phyloP scores from a whole-genome alignment of 2,113 vertebrate species.

The Ictalurus furcatus region DNA sequence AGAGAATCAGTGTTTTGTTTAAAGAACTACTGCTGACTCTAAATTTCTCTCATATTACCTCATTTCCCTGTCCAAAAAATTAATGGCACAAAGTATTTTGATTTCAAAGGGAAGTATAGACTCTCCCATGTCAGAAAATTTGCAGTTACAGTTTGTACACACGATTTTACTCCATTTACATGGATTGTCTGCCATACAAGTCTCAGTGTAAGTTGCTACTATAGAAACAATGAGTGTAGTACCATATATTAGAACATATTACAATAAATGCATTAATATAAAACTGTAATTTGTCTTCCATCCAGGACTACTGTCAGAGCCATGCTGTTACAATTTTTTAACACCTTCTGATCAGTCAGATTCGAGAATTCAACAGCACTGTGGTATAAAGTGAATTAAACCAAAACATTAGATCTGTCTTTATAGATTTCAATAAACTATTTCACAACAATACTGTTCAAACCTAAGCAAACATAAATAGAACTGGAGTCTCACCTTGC shows the following conservation, averaged over 20 bases:
- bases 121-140: background rate
- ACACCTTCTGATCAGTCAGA: background rate
- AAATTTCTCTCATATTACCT: too few relatives aligned
- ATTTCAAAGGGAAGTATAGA: too few relatives aligned
- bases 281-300: background rate
- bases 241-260: background rate
- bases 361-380: background rate
- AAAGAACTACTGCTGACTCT: too few relatives aligned
- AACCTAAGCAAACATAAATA: background rate
- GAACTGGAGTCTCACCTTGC: background rate
- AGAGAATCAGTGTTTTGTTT: too few relatives aligned
- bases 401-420: background rate
- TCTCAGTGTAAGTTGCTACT: background rate
- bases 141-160: background rate
- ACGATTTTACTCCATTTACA: background rate
- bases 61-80: too few relatives aligned
- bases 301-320: background rate
- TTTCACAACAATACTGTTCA: background rate
- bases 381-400: background rate
- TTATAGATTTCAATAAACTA: background rate
- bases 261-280: background rate
- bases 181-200: background rate
- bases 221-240: background rate
- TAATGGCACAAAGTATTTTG: too few relatives aligned
- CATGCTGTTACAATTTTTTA: background rate